Evolutionary conservation across 2,888 invertebrate genomes (phyloP).

Genomic region (Tiliacea citrago): DNA sequence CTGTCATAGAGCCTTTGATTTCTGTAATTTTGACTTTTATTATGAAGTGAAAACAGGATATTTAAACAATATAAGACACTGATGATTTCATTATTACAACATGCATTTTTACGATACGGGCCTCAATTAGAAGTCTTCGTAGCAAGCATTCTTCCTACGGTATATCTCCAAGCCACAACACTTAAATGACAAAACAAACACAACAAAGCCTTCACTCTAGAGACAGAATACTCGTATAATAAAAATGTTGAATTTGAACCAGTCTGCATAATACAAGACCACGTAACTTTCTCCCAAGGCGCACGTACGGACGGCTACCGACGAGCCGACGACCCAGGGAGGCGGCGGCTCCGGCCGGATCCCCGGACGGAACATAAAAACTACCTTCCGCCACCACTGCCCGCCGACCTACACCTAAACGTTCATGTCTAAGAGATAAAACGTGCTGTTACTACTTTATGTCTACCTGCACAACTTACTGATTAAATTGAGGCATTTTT

Average conservation of each 20-base stretch:
- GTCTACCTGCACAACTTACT: slow-evolving; percentile 54
- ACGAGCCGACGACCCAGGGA: slow-evolving; percentile 33
- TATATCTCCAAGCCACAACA: neutral
- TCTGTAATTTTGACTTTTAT: neutral
- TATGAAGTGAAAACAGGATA: neutral
- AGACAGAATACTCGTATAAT: slow-evolving; percentile 46
- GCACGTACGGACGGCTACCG: slow-evolving; percentile 63
- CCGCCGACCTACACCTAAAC: slow-evolving; percentile 62
- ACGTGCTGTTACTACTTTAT: slow-evolving; percentile 64
- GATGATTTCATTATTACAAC: neutral
- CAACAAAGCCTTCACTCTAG: slow-evolving; percentile 48
- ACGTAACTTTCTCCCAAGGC: slow-evolving; percentile 73
- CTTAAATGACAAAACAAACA: slow-evolving; percentile 36
- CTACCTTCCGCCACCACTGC: slow-evolving; percentile 79
- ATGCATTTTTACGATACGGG: neutral
- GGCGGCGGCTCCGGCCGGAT: slow-evolving; percentile 46
- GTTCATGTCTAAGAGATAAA: slow-evolving; percentile 67
- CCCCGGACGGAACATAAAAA: slow-evolving; percentile 75
- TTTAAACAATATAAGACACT: neutral
- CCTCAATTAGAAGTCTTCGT: neutral
- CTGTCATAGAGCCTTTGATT: neutral
- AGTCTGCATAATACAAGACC: slow-evolving; percentile 70
- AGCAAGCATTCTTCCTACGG: neutral
- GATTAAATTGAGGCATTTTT: slow-evolving; percentile 62
- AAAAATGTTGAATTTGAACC: slow-evolving; percentile 63